Evolutionary conservation across 2,797 vertebrate species (phyloP), one percentile per base, ranked within the genome.

Genomic region (Sebastiscus albofasciatus): DNA sequence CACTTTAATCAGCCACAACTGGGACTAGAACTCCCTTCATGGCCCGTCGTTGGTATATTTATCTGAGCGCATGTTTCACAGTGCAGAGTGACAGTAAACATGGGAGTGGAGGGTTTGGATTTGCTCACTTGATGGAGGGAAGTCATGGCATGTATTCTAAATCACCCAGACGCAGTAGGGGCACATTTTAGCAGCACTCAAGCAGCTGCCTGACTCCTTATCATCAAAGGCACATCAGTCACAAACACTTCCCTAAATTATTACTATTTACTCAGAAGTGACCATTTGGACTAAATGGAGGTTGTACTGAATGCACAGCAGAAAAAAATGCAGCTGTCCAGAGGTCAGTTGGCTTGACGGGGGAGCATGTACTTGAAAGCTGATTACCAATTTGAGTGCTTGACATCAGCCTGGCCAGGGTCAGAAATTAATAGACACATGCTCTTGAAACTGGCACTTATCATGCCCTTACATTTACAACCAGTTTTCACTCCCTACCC

Each of bases 1-100:
- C 68, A 42, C 74, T 84, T 84, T 75, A 80, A 87, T 89, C 79
- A 86, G 75, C 55, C 52, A 18, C 67, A 52, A 11, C 10, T 67
- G 60, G 34, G 66, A 81, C 49, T 26, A 11, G 9, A 58, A 33
- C 54, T 73, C 78, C n/a, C 39, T 72, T 75, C 27, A 8, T 61
- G 29, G n/a, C 26, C 34, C 13, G 2, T 46, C 36, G 68, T 79
- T 49, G 13, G 20, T 34, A 34, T 54, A 20, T 78, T 66, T 67
- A 77, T 73, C 2, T 11, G 29, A 24, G 6, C 54, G 65, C 16
- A 16, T 55, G 22, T 75, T 65, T 49, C 9, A 42, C 22, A 18
- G 18, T 39, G 26, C 29, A 77, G 36, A 66, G 13, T 61, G 56
- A 36, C 12, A 46, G 39, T 72, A 58, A 79, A 76, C 56, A 59